Base-by-base conservation (phyloP, 1,140 invertebrate genomes). In the Drosophila leontia region DNA sequence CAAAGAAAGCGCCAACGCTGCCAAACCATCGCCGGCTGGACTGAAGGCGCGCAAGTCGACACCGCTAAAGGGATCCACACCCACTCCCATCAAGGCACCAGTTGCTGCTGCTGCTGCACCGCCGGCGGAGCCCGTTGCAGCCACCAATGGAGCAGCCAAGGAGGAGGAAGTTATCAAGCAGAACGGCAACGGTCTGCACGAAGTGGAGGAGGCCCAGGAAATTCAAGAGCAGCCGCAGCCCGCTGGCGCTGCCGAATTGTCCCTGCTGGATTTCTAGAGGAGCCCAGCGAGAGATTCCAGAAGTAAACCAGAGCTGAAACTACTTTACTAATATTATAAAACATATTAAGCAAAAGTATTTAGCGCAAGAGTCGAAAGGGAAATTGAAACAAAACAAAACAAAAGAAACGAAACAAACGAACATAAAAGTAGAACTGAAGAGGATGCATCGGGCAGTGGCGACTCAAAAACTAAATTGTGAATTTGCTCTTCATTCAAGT, bases 281-380 rank as follows among this genome's bases (percentile, higher is more conserved):
- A 34, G n/a, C 37, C 6, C 12, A 12, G n/a, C n/a, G n/a, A 15
- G 34, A 53, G 39, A 59, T 42, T 55, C 63, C 57, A 55, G 32
- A 37, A 29, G 39, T 8, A 41, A 55, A 23, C 0, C 44, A 48
- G 55, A 67, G 44, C 41, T 48, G 69, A 63, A 75, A 58, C 65
- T 84, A 81, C 85, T 90, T 88, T 88, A 81, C 81, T 81, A 81
- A 84, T 90, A 80, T 83, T 83, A 84, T 88, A 78, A 42, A 85
- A 75, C 80, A 88, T 90, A 85, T 90, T 90, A 72, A 62, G 81
- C 34, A 70, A 74, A 90, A 90, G 78, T 81, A 76, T 71, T 65
- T 32, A 55, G 15, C 41, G 26, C 56, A 39, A 59, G 4, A 55
- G 0, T 17, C 51, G 51, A 63, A 60, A 39, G 23, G 56, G 35